A percentile compares a stretch with the other conserved stretches of the same genome.
Conservation (phyloP, 2,113 vertebrate species). For the Ptilonorhynchus violaceus region DNA sequence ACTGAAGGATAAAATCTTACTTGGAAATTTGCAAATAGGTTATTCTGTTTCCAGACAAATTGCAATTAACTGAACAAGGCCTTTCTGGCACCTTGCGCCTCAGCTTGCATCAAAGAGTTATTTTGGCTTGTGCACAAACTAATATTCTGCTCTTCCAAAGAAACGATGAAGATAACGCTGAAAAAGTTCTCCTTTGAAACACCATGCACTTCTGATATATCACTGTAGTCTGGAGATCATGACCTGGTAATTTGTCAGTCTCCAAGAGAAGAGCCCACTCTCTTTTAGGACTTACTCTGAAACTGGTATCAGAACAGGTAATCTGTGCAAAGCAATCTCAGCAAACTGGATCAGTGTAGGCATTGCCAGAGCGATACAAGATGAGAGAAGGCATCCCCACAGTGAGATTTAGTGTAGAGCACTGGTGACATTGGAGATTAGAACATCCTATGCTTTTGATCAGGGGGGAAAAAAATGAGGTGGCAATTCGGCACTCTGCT, state of each 20-base stretch:
- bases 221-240: not conserved
- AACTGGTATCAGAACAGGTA: not conserved
- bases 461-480: rapidly evolving
- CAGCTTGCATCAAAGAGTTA: not conserved
- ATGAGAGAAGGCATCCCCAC: not conserved
- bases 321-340: not conserved
- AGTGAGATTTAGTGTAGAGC: not conserved
- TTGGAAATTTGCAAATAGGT: not conserved
- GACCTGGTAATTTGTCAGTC: not conserved
- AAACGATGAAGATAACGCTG: not conserved
- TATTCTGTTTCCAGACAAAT: not conserved
- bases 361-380: not conserved
- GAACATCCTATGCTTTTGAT: not conserved
- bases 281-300: not conserved
- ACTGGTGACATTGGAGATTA: not conserved
- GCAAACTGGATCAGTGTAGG: not conserved
- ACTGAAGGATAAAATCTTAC: not conserved
- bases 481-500: not conserved
- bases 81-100: not conserved
- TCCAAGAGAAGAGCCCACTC: not conserved
- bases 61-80: not conserved
- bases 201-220: not conserved
- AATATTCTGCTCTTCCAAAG: not conserved
- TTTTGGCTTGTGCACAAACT: not conserved
- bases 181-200: not conserved